phyloP scores from a whole-genome alignment of 2,888 invertebrate genomes.

The Bhutanitis thaidina region DNA sequence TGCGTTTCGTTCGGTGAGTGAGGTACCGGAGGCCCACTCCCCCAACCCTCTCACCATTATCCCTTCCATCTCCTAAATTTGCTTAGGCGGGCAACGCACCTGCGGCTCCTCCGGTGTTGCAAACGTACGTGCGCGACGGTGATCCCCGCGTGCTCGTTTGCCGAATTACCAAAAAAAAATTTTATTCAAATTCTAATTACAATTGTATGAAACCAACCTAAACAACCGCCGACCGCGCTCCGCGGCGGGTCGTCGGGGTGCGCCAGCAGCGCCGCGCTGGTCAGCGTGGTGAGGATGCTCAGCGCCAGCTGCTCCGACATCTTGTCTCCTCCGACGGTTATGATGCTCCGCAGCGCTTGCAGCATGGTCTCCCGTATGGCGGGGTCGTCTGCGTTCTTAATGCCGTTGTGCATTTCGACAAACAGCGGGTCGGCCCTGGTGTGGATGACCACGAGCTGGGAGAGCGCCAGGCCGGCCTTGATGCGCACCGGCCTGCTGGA shows the following conservation, averaged over 20 bases:
- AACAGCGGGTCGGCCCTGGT: constrained; percentile 97
- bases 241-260: constrained; percentile 90
- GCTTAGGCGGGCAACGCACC: no score
- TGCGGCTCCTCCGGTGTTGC: no score
- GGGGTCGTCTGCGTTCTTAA: constrained; percentile 91
- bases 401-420: constrained; percentile 92
- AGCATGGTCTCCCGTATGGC: constrained; percentile 93
- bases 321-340: constrained; percentile 92
- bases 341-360: constrained; percentile 92
- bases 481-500: constrained; percentile 92
- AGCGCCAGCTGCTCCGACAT: constrained; percentile 90
- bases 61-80: no score
- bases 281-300: constrained; percentile 84
- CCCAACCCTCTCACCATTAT: no score
- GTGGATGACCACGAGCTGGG: constrained; percentile 94
- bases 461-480: constrained; percentile 92
- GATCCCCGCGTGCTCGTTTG: no score
- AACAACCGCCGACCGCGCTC: constrained; percentile 91
- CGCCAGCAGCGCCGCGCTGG: constrained; percentile 81
- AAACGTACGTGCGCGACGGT: no score
- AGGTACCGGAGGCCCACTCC: no score
- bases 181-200: no score
- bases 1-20: no score
- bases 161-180: no score
- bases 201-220: constrained; percentile 43